Percentiles rank a stretch among this genome's conserved stretches.
Conservation (phyloP, 2,113 vertebrate genomes). For the Microcebus lehilahytsara region DNA sequence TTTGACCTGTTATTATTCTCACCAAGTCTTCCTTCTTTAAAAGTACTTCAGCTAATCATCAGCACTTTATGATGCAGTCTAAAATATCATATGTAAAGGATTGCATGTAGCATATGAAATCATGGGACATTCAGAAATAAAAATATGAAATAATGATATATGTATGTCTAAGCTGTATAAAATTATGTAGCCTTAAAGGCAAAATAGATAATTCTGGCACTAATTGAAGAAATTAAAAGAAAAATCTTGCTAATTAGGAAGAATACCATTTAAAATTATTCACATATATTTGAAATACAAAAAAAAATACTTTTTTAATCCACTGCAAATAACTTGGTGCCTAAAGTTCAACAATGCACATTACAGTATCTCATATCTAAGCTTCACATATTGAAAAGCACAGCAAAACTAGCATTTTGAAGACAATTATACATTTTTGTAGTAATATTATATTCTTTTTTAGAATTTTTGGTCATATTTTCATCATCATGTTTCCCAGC, state of each 20-base stretch:
- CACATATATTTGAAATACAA: not conserved
- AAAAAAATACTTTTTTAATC: not conserved
- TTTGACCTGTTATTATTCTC: slow-evolving; percentile 5
- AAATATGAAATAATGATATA: not conserved
- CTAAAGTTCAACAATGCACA: not conserved
- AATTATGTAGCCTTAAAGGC: not conserved
- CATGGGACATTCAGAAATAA: not conserved
- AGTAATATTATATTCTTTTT: not conserved
- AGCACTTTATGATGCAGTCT: not conserved
- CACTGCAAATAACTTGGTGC: not conserved
- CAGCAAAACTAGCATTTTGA: not conserved
- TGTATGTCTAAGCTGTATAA: not conserved
- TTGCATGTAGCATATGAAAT: not conserved
- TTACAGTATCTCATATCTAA: not conserved
- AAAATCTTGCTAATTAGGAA: not conserved
- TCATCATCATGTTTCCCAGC: not conserved
- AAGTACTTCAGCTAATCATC: not conserved
- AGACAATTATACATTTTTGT: not conserved
- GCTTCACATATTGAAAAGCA: not conserved
- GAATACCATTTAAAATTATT: not conserved
- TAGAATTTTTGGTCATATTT: not conserved
- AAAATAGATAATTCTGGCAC: not conserved
- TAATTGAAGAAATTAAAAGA: not conserved
- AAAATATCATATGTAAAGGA: slow-evolving; percentile 9
- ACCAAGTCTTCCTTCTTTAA: not conserved